Conservation (phyloP, 2,888 invertebrate species). For the Luperina testacea region DNA sequence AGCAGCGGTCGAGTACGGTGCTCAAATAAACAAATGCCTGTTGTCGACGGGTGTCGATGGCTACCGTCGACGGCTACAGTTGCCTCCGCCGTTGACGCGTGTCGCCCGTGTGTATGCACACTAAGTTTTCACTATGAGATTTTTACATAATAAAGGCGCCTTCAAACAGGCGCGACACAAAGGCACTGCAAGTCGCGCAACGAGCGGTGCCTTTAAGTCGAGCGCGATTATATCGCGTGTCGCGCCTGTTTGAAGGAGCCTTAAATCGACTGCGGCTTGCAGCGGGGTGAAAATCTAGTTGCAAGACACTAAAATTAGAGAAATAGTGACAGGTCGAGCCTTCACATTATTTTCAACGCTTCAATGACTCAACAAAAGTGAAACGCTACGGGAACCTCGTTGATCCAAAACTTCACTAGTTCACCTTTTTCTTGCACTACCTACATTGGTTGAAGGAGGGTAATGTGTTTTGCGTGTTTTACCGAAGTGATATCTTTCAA, state of each 20-base stretch:
- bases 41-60: no score
- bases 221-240: no score
- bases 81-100: no score
- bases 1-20: no score
- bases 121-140: not conserved
- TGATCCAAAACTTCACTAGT: slow-evolving; percentile 18
- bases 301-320: not conserved
- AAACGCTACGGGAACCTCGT: slow-evolving; percentile 13
- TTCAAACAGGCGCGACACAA: no score
- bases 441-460: slow-evolving; percentile 19
- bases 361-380: slow-evolving; percentile 27
- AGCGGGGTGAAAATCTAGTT: not conserved
- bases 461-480: slow-evolving; percentile 37
- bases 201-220: no score
- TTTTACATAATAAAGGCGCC: not conserved
- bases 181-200: no score
- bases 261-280: not conserved
- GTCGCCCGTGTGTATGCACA: no score
- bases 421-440: slow-evolving; percentile 19
- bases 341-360: slow-evolving; percentile 10
- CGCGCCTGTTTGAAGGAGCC: no score
- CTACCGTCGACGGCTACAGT: no score
- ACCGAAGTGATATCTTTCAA: slow-evolving; percentile 9
- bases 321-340: not conserved
- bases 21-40: no score